Base-by-base conservation (phyloP, 2,888 invertebrate species). In the Calameuta idolon region DNA sequence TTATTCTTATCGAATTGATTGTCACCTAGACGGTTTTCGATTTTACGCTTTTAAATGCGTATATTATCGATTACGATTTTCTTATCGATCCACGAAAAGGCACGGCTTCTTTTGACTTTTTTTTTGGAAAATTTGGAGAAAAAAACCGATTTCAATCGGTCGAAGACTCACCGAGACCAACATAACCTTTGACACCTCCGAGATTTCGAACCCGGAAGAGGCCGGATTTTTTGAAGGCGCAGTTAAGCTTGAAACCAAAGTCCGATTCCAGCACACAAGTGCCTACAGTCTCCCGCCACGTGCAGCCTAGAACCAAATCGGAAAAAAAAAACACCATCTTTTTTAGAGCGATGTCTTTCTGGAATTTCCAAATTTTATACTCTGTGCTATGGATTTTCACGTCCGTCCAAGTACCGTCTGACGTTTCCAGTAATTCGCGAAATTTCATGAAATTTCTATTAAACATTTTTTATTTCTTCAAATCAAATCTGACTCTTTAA, bases 201-300 rank as follows among this genome's bases (percentile, higher is more conserved):
- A 97, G 95, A 92, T 97, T 97, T 93, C 97, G 94, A 88, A 97
- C 96, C 90, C 97, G 95, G 94, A 97, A 97, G 88, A 97, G 94
- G 87, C 97, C 96, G 85, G 97, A 96, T 92, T 97, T 97, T 94
- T 97, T 97, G 95, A 97, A 97, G 91, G 96, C 97, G 93, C 97
- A 97, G 94, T 97, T 97, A 92, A 97, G 94, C 91, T 95, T 95
- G 94, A 97, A 96, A 87, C 97, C 97, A 91, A 96, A 97, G 92
- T 97, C 97, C 88, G 97, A 97, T 92, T 96, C 96, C 92, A 97
- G 93, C 84, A 97, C 97, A 93, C 97, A 97, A 90, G 96, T 95
- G 91, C 95, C 94, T 91, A 94, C 94, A 89, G 94, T 95, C 91
- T 94, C 91, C 89, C 93, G 93, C 93, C 93, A 93, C 89, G 93